A percentile compares a stretch with the other conserved stretches of the same genome.
Conservation (phyloP, 1,140 invertebrate genomes). For the Drosophila obscura region DNA sequence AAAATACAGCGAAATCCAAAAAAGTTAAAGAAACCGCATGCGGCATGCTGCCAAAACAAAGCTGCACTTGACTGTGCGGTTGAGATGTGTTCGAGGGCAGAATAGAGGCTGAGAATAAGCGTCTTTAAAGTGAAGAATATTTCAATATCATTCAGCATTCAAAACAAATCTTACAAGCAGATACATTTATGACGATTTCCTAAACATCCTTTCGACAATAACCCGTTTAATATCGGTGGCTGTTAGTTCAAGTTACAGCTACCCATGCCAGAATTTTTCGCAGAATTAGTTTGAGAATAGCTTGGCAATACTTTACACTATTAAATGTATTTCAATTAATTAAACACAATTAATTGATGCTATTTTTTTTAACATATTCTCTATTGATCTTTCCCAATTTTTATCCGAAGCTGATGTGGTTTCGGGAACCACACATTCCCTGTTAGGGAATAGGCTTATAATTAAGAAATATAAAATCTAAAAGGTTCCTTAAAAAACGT, state of each 20-base stretch:
- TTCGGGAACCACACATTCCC: too few species aligned
- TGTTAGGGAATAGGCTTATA: conserved; percentile 39
- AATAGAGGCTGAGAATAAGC: too few species aligned
- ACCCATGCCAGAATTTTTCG: too few species aligned
- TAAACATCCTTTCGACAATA: too few species aligned
- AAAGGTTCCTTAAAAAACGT: neutral
- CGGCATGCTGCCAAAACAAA: conserved; percentile 46
- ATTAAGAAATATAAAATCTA: conserved; percentile 35
- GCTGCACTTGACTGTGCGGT: conserved; percentile 19
- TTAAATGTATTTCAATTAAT: neutral
- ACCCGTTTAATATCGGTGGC: too few species aligned
- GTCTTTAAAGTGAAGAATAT: too few species aligned
- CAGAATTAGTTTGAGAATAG: too few species aligned
- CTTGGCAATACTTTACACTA: neutral
- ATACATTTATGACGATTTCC: too few species aligned
- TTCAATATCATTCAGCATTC: too few species aligned
- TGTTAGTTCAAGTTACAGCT: too few species aligned
- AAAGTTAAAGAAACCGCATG: conserved; percentile 9
- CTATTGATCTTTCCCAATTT: neutral
- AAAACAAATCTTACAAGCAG: too few species aligned
- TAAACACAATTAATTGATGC: neutral
- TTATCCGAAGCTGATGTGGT: neutral
- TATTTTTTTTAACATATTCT: neutral
- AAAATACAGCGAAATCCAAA: conserved; percentile 3
- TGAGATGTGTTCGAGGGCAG: neutral